These are phyloP conservation scores for Oppia nitens DNA, from an alignment of 1,140 invertebrate genomes.

Conservation along the genomic window DNA sequence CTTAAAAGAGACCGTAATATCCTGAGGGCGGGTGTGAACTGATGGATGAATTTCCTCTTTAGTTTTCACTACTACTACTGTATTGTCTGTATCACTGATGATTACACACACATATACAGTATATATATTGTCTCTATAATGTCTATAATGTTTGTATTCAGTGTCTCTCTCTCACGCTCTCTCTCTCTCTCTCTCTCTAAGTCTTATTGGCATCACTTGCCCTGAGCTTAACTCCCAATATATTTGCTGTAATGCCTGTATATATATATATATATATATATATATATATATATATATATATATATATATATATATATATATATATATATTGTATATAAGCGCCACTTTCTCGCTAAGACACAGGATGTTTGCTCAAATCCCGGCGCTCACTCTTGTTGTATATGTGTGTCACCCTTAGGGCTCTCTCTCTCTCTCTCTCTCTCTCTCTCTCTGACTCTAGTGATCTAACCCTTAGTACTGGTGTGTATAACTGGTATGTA, in stretches of 20 bases:
- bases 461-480: too few species aligned
- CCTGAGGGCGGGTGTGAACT: background rate
- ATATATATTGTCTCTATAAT: too few species aligned
- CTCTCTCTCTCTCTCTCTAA: constrained; percentile 5
- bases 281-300: constrained; percentile 15
- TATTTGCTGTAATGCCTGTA: too few species aligned
- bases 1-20: background rate
- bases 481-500: too few species aligned
- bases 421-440: background rate
- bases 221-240: constrained; percentile 9
- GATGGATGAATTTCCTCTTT: background rate
- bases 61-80: too few species aligned
- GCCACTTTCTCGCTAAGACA: constrained; percentile 7
- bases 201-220: background rate
- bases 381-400: background rate
- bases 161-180: too few species aligned
- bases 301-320: constrained; percentile 10
- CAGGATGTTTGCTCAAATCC: constrained; percentile 10
- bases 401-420: background rate
- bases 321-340: background rate
- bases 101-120: too few species aligned
- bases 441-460: too few species aligned
- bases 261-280: too few species aligned
- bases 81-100: background rate
- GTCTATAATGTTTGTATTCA: too few species aligned